Conservation (phyloP, 2,113 vertebrate genomes). For the Mesitornis unicolor region DNA sequence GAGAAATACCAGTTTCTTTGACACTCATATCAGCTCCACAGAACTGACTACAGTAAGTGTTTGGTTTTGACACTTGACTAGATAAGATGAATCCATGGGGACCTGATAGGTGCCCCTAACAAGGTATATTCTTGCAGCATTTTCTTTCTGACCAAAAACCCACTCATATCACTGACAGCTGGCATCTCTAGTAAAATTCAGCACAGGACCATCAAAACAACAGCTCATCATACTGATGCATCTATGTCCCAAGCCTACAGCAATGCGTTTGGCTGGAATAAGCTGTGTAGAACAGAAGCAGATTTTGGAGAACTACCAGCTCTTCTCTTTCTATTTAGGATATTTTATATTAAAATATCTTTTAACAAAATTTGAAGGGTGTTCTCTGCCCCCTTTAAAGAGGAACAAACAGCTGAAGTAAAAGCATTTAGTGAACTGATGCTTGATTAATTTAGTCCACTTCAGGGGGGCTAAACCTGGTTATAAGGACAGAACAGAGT, state of each 20-base stretch:
- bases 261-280: background rate
- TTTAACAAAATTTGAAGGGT: background rate
- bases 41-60: background rate
- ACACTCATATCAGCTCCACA: background rate
- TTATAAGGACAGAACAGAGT: background rate
- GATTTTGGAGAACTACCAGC: background rate
- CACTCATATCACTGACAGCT: background rate
- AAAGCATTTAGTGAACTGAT: background rate
- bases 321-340: background rate
- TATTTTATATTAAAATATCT: background rate
- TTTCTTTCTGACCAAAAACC: conserved; percentile 4
- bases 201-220: background rate
- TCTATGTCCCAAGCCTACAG: background rate
- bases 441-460: background rate
- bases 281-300: background rate
- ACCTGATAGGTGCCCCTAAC: background rate
- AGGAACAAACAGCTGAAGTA: background rate
- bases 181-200: background rate
- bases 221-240: background rate
- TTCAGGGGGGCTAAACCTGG: background rate
- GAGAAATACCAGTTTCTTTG: background rate
- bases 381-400: background rate
- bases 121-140: background rate
- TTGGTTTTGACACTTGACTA: conserved; percentile 20
- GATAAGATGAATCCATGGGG: background rate